A percentile compares a stretch with the other conserved stretches of the same genome.
These are phyloP conservation scores for Chitala chitala DNA, from an alignment of 2,113 vertebrate genomes.

Conservation along the genomic window DNA sequence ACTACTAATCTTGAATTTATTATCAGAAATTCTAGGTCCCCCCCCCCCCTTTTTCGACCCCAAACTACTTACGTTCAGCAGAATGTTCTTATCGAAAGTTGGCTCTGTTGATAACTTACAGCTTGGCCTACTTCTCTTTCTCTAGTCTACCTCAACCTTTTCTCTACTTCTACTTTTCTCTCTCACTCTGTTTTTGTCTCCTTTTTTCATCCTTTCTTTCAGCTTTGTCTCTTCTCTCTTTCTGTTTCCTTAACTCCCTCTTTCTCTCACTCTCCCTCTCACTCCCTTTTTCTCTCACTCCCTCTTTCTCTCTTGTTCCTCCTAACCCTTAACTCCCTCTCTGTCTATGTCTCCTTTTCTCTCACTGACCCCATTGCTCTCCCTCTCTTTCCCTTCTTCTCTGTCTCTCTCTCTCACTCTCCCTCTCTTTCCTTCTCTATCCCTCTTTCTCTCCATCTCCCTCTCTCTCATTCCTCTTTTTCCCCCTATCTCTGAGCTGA, in stretches of 20 bases:
- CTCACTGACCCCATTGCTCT: too few relatives aligned
- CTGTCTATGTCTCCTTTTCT: slow-evolving; percentile 32
- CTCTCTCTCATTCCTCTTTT: not conserved
- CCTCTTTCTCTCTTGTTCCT: slow-evolving; percentile 39
- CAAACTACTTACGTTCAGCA: slow-evolving; percentile 18
- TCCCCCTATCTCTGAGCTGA: slow-evolving; percentile 40
- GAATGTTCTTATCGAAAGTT: slow-evolving; percentile 39
- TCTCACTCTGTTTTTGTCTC: slow-evolving; percentile 22
- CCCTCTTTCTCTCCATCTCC: not conserved
- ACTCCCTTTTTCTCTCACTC: not conserved
- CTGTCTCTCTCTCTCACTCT: slow-evolving; percentile 6
- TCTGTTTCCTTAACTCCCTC: not conserved
- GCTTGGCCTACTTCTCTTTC: slow-evolving; percentile 38
- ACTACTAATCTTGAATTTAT: too few relatives aligned
- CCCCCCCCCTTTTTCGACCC: slow-evolving; percentile 9
- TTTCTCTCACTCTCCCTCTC: slow-evolving; percentile 4
- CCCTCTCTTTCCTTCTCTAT: slow-evolving; percentile 1
- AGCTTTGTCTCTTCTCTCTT: too few relatives aligned
- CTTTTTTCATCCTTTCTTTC: too few relatives aligned
- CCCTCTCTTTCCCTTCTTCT: slow-evolving; percentile 28
- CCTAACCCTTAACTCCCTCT: too few relatives aligned
- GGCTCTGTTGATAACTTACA: slow-evolving; percentile 51
- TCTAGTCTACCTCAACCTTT: slow-evolving; percentile 30
- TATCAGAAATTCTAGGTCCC: too few relatives aligned
- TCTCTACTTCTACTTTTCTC: slow-evolving; percentile 35